A percentile compares a stretch with the other conserved stretches of the same genome.
These are phyloP conservation scores for Sebastes oblongus DNA, from an alignment of 2,797 vertebrate species.

Conservation along the genomic window DNA sequence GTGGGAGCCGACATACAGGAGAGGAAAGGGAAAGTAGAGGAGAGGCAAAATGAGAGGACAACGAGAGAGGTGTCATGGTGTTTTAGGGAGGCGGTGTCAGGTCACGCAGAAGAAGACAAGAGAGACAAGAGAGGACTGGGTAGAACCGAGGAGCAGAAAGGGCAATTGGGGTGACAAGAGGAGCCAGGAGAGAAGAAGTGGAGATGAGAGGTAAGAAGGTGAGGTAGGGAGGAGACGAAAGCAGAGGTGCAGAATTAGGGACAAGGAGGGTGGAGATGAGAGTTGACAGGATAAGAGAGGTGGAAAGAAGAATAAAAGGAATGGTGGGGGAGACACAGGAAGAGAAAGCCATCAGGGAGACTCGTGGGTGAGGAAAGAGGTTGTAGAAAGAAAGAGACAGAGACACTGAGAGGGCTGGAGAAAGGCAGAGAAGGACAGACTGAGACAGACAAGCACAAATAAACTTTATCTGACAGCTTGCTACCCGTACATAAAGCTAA, in stretches of 20 bases:
- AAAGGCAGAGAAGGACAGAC: constrained; percentile 37
- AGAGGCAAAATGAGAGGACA: background rate
- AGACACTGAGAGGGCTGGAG: constrained; percentile 23
- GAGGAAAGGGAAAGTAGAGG: background rate
- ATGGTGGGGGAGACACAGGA: constrained; percentile 25
- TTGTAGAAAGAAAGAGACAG: constrained; percentile 28
- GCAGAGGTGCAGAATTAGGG: constrained; percentile 40
- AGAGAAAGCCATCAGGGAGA: constrained; percentile 55
- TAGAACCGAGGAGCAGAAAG: constrained; percentile 47
- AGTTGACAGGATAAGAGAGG: constrained; percentile 68
- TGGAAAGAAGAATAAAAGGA: constrained; percentile 53
- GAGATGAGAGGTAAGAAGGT: constrained; percentile 56
- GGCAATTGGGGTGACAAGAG: constrained; percentile 69
- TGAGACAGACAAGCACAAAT: constrained; percentile 3
- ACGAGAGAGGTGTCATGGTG: constrained; percentile 35
- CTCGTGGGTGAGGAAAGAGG: constrained; percentile 45
- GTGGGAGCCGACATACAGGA: background rate
- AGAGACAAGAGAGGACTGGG: constrained; percentile 39
- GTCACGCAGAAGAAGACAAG: constrained; percentile 57
- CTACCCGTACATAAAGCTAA: constrained; percentile 10
- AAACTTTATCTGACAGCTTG: constrained; percentile 32
- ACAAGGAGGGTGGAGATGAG: constrained; percentile 52
- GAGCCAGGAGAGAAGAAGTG: constrained; percentile 42
- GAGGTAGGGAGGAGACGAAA: constrained; percentile 42
- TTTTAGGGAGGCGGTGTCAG: constrained; percentile 53